Evolutionary conservation across 2,888 invertebrate species (phyloP), one percentile per base, ranked within the genome.

Genomic region (Ischnus inquisitorius): DNA sequence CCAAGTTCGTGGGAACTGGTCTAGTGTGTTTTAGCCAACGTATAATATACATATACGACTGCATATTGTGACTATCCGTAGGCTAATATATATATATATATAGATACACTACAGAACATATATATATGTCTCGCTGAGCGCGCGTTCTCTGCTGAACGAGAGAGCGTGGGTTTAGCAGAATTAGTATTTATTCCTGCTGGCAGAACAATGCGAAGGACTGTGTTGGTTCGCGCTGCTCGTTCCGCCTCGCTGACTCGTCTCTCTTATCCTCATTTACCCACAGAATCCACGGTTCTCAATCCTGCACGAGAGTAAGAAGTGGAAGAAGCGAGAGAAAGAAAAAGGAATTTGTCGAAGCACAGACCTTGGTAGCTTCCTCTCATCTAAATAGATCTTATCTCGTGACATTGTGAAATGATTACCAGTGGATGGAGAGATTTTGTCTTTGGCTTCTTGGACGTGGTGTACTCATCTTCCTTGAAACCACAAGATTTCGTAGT

Each of bases 121-220:
- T 77, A 28, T 46, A 48, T 62, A 68, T 54, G 46, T 71, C 57
- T 60, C 51, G 69, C 16, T 80, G 79, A 72, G 69, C 75, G 54
- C 71, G 76, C 69, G 65, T 39, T 74, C 16, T 77, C 72, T 16
- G 60, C 25, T 5, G 64, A 62, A 65, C 67, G 77, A 62, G 78
- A 75, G 79, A 48, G 84, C 83, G 85, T 85, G 89, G 91, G 90
- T 91, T 87, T 91, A 90, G 90, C 91, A 88, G 91, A 91, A 91
- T 92, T 92, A 90, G 93, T 91, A 89, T 91, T 91, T 92, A 91
- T 91, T 91, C 92, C 88, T 48, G 64, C 57, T 84, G 87, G 84
- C 84, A 90, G 92, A 92, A 93, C 93, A 93, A 93, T 92, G 91
- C 89, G 84, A 74, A 87, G 89, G 91, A 91, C 90, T 93, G 92